Evolutionary conservation across 2,888 invertebrate species (phyloP), one percentile per base, ranked within the genome.

Genomic region (Carcina quercana): DNA sequence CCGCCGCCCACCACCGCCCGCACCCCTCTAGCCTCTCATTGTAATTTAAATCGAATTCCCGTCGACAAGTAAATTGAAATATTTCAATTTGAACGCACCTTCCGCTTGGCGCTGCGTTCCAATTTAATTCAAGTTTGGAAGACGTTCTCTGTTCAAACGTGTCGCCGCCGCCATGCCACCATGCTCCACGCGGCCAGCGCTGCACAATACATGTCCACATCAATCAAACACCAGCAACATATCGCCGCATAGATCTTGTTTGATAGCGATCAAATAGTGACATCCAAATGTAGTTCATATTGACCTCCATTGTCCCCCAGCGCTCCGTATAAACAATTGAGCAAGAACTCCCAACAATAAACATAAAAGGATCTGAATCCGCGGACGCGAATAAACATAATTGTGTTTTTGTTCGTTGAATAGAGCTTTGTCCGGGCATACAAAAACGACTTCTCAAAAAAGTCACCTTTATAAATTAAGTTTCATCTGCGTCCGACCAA

Each of bases 381-480:
- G 62, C 71, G 22, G n/a, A 22, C 22, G 22, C 22, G 64, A 73
- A 79, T 68, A 82, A 82, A 80, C 67, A 73, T 79, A 72, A 82
- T 80, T 80, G 78, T 79, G 72, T 78, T 76, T 78, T 76, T 78
- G 72, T 74, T 63, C 65, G 67, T 72, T 76, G 76, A 74, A 76
- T 76, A 62, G 61, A 55, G 64, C 74, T 74, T 79, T 78, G 78
- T 79, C 57, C 65, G 59, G 22, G n/a, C 51, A 58, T 49, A 72
- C 64, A 71, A 66, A 74, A 73, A 72, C 67, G 59, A 65, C 62
- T 71, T 74, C 73, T 78, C 73, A 62, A 80, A 80, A 82, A 76
- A 80, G 80, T 76, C 79, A 82, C 82, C 74, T 80, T 82, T 80
- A 73, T 76, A 79, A 82, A 76, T 78, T 76, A 72, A 79, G 80